Evolutionary conservation across 2,888 invertebrate genomes (phyloP).

Genomic region (Frankliniella intonsa): DNA sequence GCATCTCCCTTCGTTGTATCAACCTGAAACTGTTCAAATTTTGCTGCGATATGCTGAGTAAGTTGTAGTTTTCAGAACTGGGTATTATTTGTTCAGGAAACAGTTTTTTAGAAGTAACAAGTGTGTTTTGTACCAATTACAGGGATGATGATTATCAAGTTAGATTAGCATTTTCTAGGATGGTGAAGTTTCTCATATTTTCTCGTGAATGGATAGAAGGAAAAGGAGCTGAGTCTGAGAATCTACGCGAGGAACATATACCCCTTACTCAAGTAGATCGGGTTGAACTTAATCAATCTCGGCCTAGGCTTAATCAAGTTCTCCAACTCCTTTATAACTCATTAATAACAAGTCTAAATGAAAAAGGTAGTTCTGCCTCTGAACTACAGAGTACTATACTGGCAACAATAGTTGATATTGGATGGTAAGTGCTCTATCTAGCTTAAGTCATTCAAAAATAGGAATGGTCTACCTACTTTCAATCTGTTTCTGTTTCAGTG

Average conservation of each 20-base stretch:
- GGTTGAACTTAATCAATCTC: slow-evolving; percentile 30
- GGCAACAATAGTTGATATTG: slow-evolving; percentile 33
- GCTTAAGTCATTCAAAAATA: not conserved
- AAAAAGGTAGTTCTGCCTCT: slow-evolving; percentile 13
- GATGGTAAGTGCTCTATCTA: slow-evolving; percentile 28
- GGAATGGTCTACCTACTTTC: not conserved
- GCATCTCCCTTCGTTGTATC: not conserved
- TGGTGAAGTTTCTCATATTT: slow-evolving; percentile 33
- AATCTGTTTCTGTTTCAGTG: slow-evolving; percentile 33
- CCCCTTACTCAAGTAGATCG: slow-evolving; percentile 34
- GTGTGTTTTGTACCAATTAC: not conserved
- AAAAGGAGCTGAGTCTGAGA: slow-evolving; percentile 31
- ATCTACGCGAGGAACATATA: slow-evolving; percentile 32
- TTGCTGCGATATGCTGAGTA: slow-evolving; percentile 12
- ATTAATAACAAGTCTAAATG: not conserved
- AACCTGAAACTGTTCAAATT: not conserved
- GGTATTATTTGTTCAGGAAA: not conserved
- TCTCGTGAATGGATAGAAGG: slow-evolving; percentile 33
- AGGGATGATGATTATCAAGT: slow-evolving; percentile 2
- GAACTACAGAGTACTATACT: slow-evolving; percentile 30
- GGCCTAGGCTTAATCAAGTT: slow-evolving; percentile 31
- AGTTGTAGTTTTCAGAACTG: not conserved
- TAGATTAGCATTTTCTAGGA: not conserved
- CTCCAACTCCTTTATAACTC: not conserved
- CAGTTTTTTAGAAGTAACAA: not conserved